These are phyloP conservation scores for Beaufortia kweichowensis DNA, from an alignment of 2,113 vertebrate species.

Conservation along the genomic window DNA sequence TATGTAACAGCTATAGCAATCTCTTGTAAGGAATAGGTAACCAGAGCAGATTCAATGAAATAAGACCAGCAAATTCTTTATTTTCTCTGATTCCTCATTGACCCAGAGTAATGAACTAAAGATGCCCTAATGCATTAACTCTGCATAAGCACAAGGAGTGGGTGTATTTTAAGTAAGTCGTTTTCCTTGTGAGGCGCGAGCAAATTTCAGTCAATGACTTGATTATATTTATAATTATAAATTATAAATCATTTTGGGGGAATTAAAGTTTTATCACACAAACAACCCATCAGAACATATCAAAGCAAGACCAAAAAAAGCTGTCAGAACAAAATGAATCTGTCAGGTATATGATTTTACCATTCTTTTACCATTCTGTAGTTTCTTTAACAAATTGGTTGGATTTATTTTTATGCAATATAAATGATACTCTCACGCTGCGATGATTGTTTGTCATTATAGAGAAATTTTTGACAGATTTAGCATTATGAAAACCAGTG, in stretches of 20 bases:
- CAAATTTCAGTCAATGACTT: slow-evolving; percentile 21
- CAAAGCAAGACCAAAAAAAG: neutral
- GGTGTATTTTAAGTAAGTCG: slow-evolving; percentile 10
- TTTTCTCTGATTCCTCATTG: slow-evolving; percentile 17
- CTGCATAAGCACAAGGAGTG: slow-evolving; percentile 17
- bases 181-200: slow-evolving; percentile 14
- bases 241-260: slow-evolving; percentile 2
- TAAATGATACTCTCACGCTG: neutral
- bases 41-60: slow-evolving; percentile 17
- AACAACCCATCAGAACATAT: slow-evolving; percentile 29
- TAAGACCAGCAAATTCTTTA: slow-evolving; percentile 11
- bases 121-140: slow-evolving; percentile 20
- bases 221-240: no score
- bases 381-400: neutral
- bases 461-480: slow-evolving; percentile 7
- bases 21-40: slow-evolving; percentile 4
- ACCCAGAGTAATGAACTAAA: slow-evolving; percentile 32
- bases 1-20: no score
- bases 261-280: slow-evolving; percentile 7
- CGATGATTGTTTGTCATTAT: slow-evolving; percentile 16
- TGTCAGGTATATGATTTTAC: neutral
- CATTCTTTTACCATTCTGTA: neutral
- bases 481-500: neutral
- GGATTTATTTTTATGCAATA: slow-evolving; percentile 4
- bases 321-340: neutral